phyloP scores from a whole-genome alignment of 35 echinoderm and acorn worm genomes.

The Anneissia japonica region DNA sequence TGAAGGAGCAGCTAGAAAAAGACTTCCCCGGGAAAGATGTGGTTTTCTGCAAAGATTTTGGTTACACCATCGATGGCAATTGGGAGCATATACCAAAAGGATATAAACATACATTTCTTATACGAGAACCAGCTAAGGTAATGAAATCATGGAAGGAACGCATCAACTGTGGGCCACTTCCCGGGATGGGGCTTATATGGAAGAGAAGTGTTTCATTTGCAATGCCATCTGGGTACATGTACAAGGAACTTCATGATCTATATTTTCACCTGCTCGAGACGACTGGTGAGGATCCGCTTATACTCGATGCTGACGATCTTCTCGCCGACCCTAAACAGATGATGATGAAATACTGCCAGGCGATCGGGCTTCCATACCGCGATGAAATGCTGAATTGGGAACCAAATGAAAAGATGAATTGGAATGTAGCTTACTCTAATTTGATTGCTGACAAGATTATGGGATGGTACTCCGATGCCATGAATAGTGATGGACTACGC shows the following conservation, averaged over 20 bases:
- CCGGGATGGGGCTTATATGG: not conserved
- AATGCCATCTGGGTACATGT: slow-evolving; percentile 17
- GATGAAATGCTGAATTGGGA: slow-evolving; percentile 45
- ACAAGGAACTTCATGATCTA: slow-evolving; percentile 33
- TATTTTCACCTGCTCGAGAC: not conserved
- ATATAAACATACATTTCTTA: slow-evolving; percentile 42
- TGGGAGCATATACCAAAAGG: slow-evolving; percentile 30
- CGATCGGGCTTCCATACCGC: slow-evolving; percentile 43
- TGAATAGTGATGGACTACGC: not conserved
- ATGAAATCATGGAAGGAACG: not conserved
- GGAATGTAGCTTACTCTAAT: not conserved
- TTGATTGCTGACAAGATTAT: not conserved
- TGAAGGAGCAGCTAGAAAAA: slow-evolving; percentile 26
- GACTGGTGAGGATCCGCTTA: not conserved
- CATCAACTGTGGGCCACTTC: not conserved
- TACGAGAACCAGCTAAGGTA: slow-evolving; percentile 31
- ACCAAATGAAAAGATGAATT: slow-evolving; percentile 4
- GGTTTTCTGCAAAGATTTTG: slow-evolving; percentile 48
- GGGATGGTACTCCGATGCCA: not conserved
- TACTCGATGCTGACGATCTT: slow-evolving; percentile 26
- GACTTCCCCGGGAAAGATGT: slow-evolving; percentile 17
- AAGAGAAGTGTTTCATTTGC: not conserved
- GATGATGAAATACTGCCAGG: slow-evolving; percentile 55
- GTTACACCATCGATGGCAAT: slow-evolving; percentile 33
- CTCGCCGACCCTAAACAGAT: slow-evolving; percentile 44